Conservation (phyloP, 2,888 invertebrate species). For the Ophonus ardosiacus region DNA sequence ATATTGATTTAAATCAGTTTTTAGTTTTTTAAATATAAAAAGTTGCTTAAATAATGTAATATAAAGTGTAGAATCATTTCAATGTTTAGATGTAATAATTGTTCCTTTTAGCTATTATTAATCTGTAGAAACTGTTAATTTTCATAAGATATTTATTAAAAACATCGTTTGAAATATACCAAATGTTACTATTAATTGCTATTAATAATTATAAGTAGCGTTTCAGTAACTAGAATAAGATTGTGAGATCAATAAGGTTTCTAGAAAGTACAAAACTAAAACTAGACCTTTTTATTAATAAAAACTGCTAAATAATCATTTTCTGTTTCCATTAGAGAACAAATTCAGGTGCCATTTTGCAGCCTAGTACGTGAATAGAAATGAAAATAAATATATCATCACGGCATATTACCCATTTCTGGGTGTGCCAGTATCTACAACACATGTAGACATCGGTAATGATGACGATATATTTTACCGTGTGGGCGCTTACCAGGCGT, state of each 20-base stretch:
- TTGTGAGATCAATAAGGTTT: neutral
- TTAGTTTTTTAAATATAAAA: neutral
- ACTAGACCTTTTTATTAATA: neutral
- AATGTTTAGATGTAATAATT: constrained; percentile 4
- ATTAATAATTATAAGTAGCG: too few species aligned
- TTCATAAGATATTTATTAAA: neutral
- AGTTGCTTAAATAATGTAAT: neutral
- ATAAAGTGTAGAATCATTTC: neutral
- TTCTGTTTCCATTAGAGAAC: neutral
- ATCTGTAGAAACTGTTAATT: neutral
- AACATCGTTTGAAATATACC: neutral
- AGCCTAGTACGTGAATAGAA: too few species aligned
- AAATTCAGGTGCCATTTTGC: neutral
- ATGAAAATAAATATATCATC: too few species aligned
- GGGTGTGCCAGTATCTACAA: too few species aligned
- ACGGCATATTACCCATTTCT: too few species aligned
- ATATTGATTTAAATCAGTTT: constrained; percentile 1
- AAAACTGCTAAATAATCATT: neutral
- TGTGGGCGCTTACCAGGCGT: too few species aligned
- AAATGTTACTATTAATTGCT: neutral
- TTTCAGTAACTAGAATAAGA: too few species aligned
- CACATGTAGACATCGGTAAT: too few species aligned
- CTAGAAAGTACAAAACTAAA: neutral
- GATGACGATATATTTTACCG: too few species aligned
- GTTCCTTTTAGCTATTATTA: neutral